These are phyloP conservation scores for Peromyscus californicus DNA, from an alignment of 2,113 vertebrate genomes.

Conservation along the genomic window DNA sequence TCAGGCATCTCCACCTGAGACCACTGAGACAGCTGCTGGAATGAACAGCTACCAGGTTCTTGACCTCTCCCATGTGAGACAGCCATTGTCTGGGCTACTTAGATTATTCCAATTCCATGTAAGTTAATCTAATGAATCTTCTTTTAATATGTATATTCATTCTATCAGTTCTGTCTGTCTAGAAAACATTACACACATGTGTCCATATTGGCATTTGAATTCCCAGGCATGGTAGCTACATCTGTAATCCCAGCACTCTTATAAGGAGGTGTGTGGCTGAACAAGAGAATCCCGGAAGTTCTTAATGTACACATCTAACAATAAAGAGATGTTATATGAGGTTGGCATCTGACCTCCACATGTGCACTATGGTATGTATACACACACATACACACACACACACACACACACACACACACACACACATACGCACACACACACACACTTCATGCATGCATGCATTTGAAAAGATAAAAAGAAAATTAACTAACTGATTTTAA, in stretches of 20 bases:
- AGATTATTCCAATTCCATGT: too few species aligned
- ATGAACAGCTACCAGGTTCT: neutral
- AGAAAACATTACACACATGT: neutral
- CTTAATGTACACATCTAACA: neutral
- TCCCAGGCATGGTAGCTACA: too few species aligned
- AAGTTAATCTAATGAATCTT: neutral
- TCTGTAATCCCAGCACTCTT: neutral
- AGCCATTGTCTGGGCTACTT: neutral
- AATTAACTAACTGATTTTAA: neutral
- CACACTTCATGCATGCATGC: neutral
- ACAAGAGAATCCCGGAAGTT: neutral
- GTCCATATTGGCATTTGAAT: neutral
- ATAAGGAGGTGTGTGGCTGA: neutral
- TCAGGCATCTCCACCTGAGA: neutral
- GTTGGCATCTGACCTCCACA: neutral
- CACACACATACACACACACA: neutral
- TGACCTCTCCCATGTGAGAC: neutral
- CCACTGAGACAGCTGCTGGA: neutral
- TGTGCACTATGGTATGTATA: neutral
- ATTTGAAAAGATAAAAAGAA: neutral
- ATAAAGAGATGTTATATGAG: neutral
- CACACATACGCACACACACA: neutral
- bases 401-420: neutral
- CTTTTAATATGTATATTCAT: neutral
- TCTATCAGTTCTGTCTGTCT: neutral